Conservation (phyloP, 2,888 invertebrate species). For the Xestia sexstrigata region DNA sequence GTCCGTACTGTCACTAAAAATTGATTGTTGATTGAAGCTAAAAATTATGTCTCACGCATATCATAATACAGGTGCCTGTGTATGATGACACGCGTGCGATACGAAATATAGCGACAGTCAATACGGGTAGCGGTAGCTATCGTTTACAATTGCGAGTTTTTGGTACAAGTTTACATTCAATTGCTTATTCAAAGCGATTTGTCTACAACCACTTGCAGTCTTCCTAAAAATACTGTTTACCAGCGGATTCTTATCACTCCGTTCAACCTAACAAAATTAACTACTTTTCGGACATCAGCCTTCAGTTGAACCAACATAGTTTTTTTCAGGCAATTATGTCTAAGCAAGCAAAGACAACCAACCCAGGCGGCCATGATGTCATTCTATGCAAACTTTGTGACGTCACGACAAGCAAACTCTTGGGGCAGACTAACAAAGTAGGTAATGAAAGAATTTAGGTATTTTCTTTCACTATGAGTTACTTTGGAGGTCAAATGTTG, state of each 20-base stretch:
- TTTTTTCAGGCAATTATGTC: conserved; percentile 45
- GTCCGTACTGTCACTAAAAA: neutral
- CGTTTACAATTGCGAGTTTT: too few relatives aligned
- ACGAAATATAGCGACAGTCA: neutral
- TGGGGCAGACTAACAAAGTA: conserved; percentile 1
- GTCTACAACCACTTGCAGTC: neutral
- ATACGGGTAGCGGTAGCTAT: too few relatives aligned
- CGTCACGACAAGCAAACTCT: conserved; percentile 41
- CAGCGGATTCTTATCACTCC: neutral
- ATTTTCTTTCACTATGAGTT: neutral
- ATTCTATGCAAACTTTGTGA: conserved; percentile 40
- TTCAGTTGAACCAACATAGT: conserved; percentile 17
- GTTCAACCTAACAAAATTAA: neutral
- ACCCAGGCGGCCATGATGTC: conserved; percentile 43
- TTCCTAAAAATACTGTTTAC: neutral
- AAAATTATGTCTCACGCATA: neutral
- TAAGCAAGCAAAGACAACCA: conserved; percentile 44
- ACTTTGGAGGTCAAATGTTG: neutral
- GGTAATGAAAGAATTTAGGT: neutral
- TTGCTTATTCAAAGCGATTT: neutral
- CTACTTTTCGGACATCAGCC: conserved; percentile 8
- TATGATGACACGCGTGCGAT: neutral
- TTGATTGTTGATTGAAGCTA: too few relatives aligned
- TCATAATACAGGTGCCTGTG: neutral
- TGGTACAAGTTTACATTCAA: too few relatives aligned